Conservation (phyloP, 2,797 vertebrate species). For the Naso thynnoides region DNA sequence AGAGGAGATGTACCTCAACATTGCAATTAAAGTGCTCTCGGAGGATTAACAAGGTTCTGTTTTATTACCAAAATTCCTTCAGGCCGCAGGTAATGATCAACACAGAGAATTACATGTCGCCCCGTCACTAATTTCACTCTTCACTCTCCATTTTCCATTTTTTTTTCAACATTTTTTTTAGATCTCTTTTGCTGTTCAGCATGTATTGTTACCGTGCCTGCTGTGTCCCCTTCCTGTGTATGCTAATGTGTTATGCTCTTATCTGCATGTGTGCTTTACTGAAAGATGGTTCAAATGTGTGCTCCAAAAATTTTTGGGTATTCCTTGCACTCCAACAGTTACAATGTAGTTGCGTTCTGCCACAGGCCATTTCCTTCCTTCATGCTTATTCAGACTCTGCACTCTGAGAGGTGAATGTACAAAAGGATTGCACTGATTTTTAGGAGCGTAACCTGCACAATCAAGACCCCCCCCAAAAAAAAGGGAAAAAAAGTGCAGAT, state of each 20-base stretch:
- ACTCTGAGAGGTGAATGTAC: too few species aligned
- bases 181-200: slow-evolving; percentile 28
- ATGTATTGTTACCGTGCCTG: slow-evolving; percentile 32
- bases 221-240: slow-evolving; percentile 36
- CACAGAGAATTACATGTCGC: slow-evolving; percentile 63
- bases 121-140: slow-evolving; percentile 39
- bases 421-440: too few species aligned
- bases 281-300: slow-evolving; percentile 30
- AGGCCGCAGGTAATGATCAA: slow-evolving; percentile 79
- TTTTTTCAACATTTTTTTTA: slow-evolving; percentile 4
- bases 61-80: slow-evolving; percentile 83
- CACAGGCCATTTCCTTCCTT: slow-evolving; percentile 33
- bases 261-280: slow-evolving; percentile 43
- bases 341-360: slow-evolving; percentile 27
- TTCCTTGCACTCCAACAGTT: slow-evolving; percentile 15
- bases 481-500: too few species aligned
- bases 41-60: slow-evolving; percentile 78
- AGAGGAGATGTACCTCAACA: slow-evolving; percentile 75
- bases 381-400: slow-evolving; percentile 24
- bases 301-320: slow-evolving; percentile 41
- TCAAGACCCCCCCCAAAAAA: too few species aligned
- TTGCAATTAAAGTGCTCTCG: slow-evolving; percentile 79
- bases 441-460: too few species aligned
- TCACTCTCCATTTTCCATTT: slow-evolving; percentile 13
- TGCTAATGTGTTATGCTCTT: slow-evolving; percentile 35